phyloP scores from a whole-genome alignment of 2,888 invertebrate species.

The Xanthorhoe designata region DNA sequence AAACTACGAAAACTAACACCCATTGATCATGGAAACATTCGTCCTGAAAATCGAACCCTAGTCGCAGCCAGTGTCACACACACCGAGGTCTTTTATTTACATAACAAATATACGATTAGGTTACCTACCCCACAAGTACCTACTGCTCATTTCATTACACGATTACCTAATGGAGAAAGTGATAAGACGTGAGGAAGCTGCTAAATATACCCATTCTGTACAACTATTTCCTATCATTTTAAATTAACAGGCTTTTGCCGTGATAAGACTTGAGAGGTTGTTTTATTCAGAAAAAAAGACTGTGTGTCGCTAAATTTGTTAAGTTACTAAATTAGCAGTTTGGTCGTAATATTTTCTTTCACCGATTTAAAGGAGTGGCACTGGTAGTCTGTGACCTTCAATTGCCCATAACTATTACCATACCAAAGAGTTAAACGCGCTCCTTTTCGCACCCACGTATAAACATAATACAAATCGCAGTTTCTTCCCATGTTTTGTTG shows the following conservation, averaged over 20 bases:
- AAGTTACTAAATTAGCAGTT: neutral
- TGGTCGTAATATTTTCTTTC: neutral
- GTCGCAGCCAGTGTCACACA: too few relatives aligned
- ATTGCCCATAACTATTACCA: neutral
- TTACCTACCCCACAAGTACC: too few relatives aligned
- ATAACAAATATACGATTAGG: too few relatives aligned
- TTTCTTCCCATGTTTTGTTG: neutral
- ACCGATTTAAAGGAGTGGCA: neutral
- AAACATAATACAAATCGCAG: neutral
- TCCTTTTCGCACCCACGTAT: neutral
- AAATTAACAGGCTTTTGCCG: slow-evolving; percentile 8
- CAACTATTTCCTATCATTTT: slow-evolving; percentile 43
- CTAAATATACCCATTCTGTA: slow-evolving; percentile 50
- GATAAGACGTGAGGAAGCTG: slow-evolving; percentile 65
- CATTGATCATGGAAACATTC: too few relatives aligned
- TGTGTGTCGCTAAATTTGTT: neutral
- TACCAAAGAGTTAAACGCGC: slow-evolving; percentile 44
- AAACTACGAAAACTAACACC: too few relatives aligned
- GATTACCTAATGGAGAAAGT: slow-evolving; percentile 68
- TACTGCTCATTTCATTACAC: slow-evolving; percentile 3
- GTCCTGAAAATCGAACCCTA: too few relatives aligned
- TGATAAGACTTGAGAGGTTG: neutral
- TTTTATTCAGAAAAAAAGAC: neutral
- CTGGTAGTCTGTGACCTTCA: too few relatives aligned
- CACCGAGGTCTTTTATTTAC: too few relatives aligned